phyloP scores from a whole-genome alignment of 2,113 vertebrate genomes.

The Lota lota region DNA sequence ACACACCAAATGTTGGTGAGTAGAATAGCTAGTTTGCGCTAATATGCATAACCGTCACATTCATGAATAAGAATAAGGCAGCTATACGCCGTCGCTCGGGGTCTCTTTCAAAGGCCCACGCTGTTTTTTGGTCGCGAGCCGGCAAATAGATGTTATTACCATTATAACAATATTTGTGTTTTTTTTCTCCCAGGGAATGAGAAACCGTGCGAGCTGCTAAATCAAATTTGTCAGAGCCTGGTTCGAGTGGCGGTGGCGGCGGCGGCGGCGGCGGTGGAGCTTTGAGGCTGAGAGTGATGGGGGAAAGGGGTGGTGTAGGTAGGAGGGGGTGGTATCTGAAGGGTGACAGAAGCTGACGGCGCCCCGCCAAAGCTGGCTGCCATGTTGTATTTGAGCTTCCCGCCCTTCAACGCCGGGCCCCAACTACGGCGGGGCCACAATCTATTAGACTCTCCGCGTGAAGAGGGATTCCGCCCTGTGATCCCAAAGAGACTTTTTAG shows the following conservation, averaged over 20 bases:
- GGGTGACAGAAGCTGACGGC: constrained; percentile 49
- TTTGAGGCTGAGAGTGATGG: constrained; percentile 42
- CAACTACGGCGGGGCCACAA: constrained; percentile 20
- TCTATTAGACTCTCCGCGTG: constrained; percentile 42
- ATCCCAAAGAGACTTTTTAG: constrained; percentile 50
- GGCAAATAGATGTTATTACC: constrained; percentile 80
- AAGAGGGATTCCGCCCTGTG: constrained; percentile 29
- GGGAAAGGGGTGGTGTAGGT: constrained; percentile 34
- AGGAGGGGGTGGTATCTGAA: constrained; percentile 35
- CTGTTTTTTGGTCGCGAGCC: constrained; percentile 55
- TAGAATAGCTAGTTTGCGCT: constrained; percentile 77
- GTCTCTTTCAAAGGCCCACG: constrained; percentile 62
- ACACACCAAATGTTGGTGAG: constrained; percentile 70
- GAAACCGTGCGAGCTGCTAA: constrained; percentile 62
- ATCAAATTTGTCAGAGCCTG: constrained; percentile 76
- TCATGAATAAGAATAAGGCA: constrained; percentile 82
- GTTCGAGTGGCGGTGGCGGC: constrained; percentile 49
- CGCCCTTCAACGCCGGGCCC: constrained; percentile 30
- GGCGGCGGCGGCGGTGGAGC: background rate
- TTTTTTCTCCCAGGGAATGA: constrained; percentile 69
- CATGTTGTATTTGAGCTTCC: constrained; percentile 34
- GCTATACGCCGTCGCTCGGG: constrained; percentile 46
- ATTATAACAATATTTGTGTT: constrained; percentile 84
- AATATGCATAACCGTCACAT: constrained; percentile 77
- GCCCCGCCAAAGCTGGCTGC: constrained; percentile 27